Evolutionary conservation across 2,113 vertebrate genomes (phyloP), one percentile per base, ranked within the genome.

Genomic region (Caretta caretta): DNA sequence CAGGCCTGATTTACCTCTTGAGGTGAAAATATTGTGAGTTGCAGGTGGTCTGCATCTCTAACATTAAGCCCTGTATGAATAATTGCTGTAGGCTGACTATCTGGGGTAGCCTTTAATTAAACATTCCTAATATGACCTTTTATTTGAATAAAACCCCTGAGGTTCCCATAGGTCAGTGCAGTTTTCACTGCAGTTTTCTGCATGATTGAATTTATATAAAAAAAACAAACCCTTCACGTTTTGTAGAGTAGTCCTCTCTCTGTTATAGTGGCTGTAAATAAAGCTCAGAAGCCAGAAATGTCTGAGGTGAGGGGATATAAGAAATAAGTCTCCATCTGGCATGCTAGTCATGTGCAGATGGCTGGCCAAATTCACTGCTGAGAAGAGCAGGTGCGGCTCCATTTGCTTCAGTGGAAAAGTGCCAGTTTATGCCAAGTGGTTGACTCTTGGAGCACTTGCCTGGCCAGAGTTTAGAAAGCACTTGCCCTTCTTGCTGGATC

Each of bases 11-110:
- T 0, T 84, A 94, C 54, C 75, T 29, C 19, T 54, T 3, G 0
- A 1, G 16, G 16, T 14, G 5, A 75, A n/a, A 42, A 48, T 87
- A 42, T 13, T 0, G 0, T 5, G 75, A 89, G 1, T 1, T 12
- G 0, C 20, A 53, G 69, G 2, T 29, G 3, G 0, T 48, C 42
- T 78, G 75, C 25, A 29, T 24, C 75, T 48, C 42, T 29, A 48
- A 29, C 6, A 17, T 72, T 72, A 72, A 72, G 29, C n/a, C 65
- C 65, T 38, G 35, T 38, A 72, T n/a, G 16, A 27, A 16, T 48
- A 46, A 29, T 29, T 14, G 42, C 42, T 76, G 38, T 46, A 46
- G 22, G 72, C 38, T 27, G 12, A 29, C 5, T 4, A 12, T 27
- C 42, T 48, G 22, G 46, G 25, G 12, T 11, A 48, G 24, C 75